Base-by-base conservation (phyloP, 2,797 vertebrate genomes). In the Huso huso region DNA sequence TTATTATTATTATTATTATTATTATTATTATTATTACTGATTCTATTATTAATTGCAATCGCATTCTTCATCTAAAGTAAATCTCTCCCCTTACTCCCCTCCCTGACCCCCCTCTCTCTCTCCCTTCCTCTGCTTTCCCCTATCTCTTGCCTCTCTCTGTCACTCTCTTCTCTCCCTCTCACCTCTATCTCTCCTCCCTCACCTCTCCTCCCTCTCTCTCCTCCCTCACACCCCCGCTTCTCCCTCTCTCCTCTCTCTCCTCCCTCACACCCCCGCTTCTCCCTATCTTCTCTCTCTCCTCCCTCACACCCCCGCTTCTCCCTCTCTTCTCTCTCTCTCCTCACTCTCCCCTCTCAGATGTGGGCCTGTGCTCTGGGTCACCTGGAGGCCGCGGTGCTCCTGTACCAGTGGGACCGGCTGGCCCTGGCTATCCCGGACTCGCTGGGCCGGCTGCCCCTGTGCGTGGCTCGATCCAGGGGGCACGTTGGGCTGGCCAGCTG, bases 361-460 rank as follows among this genome's bases (percentile, higher is more conserved):
- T 95, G 94, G 93, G 93, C 93, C 2, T 95, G 94, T 55, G 94
- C 94, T 6, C 79, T 95, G n/a, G 94, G 94, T 11, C 94, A 95
- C 81, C 81, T 90, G 71, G 79, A 87, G 2, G 90, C 93, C 0
- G 94, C 94, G 0, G 89, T 90, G 77, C 81, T 92, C 11, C 84
- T 95, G 59, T 95, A 91, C 69, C 79, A 81, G 23, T 95, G 93
- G 93, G 91, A 89, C 76, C 76, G 83, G 51, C 76, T 74, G 1
- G 93, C 94, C 0, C 76, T 95, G 63, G 82, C 88, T 69, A 92
- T 95, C 72, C 92, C 93, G 0, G 93, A 95, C 78, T 94, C 93
- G 0, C 77, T 95, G 67, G 94, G 93, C 10, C 90, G 93, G n/a
- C 87, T 95, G 18, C 93, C 94, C 0, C 80, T 95, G 2, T 87